Conservation (phyloP, 2,888 invertebrate genomes). For the Apotomis turbidana region DNA sequence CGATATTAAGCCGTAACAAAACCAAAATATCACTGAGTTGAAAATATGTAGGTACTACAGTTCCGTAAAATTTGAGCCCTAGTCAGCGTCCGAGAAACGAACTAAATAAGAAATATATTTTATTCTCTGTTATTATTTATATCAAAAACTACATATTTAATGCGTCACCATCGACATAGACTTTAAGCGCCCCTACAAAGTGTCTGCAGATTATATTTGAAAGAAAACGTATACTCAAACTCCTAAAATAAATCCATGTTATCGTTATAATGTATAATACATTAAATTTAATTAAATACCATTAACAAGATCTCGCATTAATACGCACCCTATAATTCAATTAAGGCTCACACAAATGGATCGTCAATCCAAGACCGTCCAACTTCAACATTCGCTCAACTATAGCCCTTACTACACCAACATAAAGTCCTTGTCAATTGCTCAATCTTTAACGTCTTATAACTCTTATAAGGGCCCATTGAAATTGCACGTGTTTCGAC, state of each 20-base stretch:
- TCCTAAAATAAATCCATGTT: neutral
- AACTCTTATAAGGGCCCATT: slow-evolving; percentile 66
- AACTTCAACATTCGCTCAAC: slow-evolving; percentile 9
- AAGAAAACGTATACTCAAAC: neutral
- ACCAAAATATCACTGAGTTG: too few species aligned
- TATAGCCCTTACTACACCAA: neutral
- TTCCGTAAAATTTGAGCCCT: too few species aligned
- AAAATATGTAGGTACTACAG: too few species aligned
- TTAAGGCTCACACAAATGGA: slow-evolving; percentile 55
- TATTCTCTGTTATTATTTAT: too few species aligned
- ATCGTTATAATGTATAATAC: too few species aligned
- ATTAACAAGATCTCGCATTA: slow-evolving; percentile 65
- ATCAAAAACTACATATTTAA: too few species aligned
- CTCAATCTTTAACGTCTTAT: slow-evolving; percentile 1
- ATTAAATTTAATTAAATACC: slow-evolving; percentile 51
- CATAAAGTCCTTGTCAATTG: slow-evolving; percentile 14
- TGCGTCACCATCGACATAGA: too few species aligned
- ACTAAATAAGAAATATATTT: too few species aligned
- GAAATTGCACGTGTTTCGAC: slow-evolving; percentile 76
- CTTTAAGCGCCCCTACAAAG: neutral
- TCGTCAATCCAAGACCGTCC: slow-evolving; percentile 38
- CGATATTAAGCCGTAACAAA: too few species aligned
- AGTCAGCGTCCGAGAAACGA: too few species aligned
- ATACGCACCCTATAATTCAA: slow-evolving; percentile 75
- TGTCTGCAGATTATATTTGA: neutral